phyloP scores from a whole-genome alignment of 2,113 vertebrate genomes.

The Bubalus kerabau region DNA sequence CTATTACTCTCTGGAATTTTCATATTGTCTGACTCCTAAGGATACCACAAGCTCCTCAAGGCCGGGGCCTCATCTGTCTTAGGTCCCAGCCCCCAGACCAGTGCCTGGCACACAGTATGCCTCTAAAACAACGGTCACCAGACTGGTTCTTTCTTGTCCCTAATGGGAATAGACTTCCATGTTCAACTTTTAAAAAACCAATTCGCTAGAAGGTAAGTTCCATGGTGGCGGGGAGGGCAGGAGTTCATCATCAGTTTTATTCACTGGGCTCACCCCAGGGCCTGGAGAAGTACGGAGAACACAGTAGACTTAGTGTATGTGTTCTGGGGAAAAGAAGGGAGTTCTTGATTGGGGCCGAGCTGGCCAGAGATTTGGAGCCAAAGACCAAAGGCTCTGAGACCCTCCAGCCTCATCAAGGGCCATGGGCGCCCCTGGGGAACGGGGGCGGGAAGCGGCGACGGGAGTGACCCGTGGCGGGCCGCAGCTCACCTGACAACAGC shows the following conservation, averaged over 20 bases:
- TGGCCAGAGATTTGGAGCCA: neutral
- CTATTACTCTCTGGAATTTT: neutral
- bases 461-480: fast-evolving
- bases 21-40: neutral
- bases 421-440: fast-evolving
- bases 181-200: neutral
- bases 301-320: neutral
- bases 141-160: neutral
- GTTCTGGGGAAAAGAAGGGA: neutral
- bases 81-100: neutral
- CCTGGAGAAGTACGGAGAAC: neutral
- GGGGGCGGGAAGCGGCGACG: fast-evolving
- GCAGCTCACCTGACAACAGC: constrained; percentile 92
- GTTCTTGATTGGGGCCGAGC: neutral
- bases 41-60: neutral
- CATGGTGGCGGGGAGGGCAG: fast-evolving
- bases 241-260: neutral
- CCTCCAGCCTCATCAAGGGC: neutral
- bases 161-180: neutral
- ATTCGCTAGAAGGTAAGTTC: neutral
- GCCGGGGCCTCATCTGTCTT: neutral
- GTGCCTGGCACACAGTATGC: neutral
- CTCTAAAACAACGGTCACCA: neutral
- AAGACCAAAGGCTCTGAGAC: neutral
- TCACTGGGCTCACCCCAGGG: neutral